Evolutionary conservation across 2,888 invertebrate species (phyloP).

Genomic region (Nemapogon koenigi): DNA sequence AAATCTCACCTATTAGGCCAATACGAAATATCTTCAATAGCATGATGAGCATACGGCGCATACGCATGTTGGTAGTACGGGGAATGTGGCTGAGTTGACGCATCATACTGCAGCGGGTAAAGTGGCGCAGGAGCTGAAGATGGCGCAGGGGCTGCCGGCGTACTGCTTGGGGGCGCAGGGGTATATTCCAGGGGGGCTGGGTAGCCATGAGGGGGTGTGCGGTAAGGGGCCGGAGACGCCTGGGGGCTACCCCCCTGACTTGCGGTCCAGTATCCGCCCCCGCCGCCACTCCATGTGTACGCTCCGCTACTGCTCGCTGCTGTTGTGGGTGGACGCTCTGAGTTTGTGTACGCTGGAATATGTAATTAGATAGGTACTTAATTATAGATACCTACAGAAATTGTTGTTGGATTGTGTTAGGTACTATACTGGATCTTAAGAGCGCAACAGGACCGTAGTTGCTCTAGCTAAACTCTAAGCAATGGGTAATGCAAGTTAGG

Average conservation of each 20-base stretch:
- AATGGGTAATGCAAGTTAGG: no score
- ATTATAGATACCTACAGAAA: no score
- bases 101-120: slow-evolving; percentile 51
- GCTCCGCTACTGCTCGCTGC: slow-evolving; percentile 38
- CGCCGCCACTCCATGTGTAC: slow-evolving; percentile 44
- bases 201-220: slow-evolving; percentile 52
- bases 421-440: no score
- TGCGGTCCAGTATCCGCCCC: slow-evolving; percentile 48
- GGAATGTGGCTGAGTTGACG: slow-evolving; percentile 46
- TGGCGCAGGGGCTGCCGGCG: slow-evolving; percentile 29
- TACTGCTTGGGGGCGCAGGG: slow-evolving; percentile 31
- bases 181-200: slow-evolving; percentile 50
- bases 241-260: slow-evolving; percentile 41
- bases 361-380: neutral
- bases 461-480: no score
- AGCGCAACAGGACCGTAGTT: no score
- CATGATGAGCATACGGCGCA: slow-evolving; percentile 53
- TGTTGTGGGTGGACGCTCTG: slow-evolving; percentile 38
- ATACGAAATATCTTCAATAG: slow-evolving; percentile 55
- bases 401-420: no score
- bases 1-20: slow-evolving; percentile 48
- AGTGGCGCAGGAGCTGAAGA: slow-evolving; percentile 40
- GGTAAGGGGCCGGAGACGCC: slow-evolving; percentile 47
- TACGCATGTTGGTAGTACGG: slow-evolving; percentile 57
- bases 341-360: slow-evolving; percentile 39